These are phyloP conservation scores for Magallana angulata DNA, from an alignment of 1,140 invertebrate species.

Conservation along the genomic window DNA sequence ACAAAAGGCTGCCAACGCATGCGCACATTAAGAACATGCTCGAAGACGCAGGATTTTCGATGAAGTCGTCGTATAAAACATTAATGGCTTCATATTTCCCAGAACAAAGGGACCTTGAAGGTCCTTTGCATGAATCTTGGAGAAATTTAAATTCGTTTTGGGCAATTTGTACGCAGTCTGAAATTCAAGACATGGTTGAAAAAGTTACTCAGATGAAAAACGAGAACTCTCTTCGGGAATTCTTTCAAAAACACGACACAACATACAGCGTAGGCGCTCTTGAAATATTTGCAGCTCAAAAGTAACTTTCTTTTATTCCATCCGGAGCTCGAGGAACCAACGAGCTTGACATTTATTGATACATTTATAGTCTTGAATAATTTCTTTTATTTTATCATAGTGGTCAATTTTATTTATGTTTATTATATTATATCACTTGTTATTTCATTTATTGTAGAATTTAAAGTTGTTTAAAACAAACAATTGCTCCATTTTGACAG, in stretches of 20 bases:
- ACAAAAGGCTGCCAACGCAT: neutral
- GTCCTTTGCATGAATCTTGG: conserved; percentile 30
- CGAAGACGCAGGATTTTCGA: neutral
- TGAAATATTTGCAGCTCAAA: conserved; percentile 5
- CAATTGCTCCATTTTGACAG: no score
- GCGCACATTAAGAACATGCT: neutral
- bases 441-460: no score
- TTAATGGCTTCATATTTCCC: conserved; percentile 1
- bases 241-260: neutral
- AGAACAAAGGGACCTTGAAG: neutral
- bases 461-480: no score
- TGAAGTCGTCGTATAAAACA: neutral
- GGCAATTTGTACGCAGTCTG: neutral
- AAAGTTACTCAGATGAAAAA: conserved; percentile 10
- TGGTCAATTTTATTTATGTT: no score
- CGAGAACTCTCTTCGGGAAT: neutral
- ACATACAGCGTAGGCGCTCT: neutral
- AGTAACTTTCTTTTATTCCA: neutral
- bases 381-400: no score
- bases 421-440: no score
- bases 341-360: no score
- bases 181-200: neutral
- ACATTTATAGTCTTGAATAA: no score
- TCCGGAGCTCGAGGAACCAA: no score
- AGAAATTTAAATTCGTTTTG: conserved; percentile 30